Evolutionary conservation across 2,113 vertebrate species (phyloP).

Genomic region (Daboia siamensis): DNA sequence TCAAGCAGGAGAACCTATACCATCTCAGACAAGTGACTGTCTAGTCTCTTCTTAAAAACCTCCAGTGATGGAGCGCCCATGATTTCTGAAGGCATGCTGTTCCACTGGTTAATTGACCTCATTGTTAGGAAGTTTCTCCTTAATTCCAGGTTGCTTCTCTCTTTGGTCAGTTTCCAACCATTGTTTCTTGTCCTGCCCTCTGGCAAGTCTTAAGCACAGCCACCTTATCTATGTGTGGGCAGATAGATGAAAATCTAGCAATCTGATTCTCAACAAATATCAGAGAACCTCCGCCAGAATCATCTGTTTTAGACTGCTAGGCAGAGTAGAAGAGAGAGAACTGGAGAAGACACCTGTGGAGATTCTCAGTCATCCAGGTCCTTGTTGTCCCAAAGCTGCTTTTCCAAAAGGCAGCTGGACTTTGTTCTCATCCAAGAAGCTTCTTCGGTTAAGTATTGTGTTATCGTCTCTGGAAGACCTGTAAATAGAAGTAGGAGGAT

Average conservation of each 20-base stretch:
- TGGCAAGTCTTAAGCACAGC: neutral
- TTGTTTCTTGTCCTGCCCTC: too few relatives aligned
- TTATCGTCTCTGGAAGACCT: neutral
- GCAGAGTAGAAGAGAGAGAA: neutral
- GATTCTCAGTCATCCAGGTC: too few relatives aligned
- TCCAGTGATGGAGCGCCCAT: too few relatives aligned
- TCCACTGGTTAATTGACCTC: too few relatives aligned
- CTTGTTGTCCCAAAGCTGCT: neutral
- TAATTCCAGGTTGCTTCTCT: too few relatives aligned
- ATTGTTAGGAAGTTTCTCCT: too few relatives aligned
- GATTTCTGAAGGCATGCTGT: fast-evolving
- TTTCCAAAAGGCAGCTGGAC: neutral
- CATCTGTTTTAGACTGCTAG: neutral
- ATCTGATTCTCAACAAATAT: constrained; percentile 14
- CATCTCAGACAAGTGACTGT: too few relatives aligned
- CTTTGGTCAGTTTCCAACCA: too few relatives aligned
- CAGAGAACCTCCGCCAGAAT: neutral
- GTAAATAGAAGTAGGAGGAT: neutral
- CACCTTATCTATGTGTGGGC: neutral
- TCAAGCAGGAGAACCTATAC: too few relatives aligned
- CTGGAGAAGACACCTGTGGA: neutral
- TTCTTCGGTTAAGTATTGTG: neutral
- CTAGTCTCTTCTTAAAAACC: too few relatives aligned
- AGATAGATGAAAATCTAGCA: constrained; percentile 12
- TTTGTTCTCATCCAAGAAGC: neutral